These are phyloP conservation scores for Theristicus caerulescens DNA, from an alignment of 2,113 vertebrate genomes.

Conservation along the genomic window DNA sequence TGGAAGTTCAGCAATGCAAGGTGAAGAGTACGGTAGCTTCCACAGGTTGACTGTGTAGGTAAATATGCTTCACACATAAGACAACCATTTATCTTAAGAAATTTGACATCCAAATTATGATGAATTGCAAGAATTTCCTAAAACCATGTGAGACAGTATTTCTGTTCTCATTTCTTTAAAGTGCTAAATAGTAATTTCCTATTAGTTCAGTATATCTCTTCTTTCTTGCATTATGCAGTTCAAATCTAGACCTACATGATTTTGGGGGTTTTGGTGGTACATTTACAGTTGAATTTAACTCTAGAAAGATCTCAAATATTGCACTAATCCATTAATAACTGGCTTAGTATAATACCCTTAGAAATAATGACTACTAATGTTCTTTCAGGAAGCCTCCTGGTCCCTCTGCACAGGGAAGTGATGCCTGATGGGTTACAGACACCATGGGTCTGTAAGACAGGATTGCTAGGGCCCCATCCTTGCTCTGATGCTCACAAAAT, in stretches of 20 bases:
- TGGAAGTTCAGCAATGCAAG: conserved; percentile 23
- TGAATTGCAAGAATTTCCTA: not conserved
- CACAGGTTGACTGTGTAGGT: conserved; percentile 1
- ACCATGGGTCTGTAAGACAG: not conserved
- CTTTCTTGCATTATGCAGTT: not conserved
- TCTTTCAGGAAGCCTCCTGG: not conserved
- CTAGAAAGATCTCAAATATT: not conserved
- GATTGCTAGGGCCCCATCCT: not conserved
- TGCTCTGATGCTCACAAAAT: not conserved
- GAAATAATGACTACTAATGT: not conserved
- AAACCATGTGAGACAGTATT: not conserved
- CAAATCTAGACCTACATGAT: not conserved
- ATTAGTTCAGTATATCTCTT: not conserved
- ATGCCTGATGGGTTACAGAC: not conserved
- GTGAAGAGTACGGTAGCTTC: not conserved
- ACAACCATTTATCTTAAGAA: conserved; percentile 25
- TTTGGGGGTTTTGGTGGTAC: not conserved
- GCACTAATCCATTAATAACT: not conserved
- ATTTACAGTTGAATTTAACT: not conserved
- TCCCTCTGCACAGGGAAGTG: not conserved
- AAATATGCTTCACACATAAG: not conserved
- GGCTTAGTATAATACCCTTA: not conserved
- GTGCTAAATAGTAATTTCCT: not conserved
- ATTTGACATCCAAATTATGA: conserved; percentile 4
- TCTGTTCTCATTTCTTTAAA: not conserved